Base-by-base conservation (phyloP, 2,888 invertebrate genomes). In the Drosophila dives region DNA sequence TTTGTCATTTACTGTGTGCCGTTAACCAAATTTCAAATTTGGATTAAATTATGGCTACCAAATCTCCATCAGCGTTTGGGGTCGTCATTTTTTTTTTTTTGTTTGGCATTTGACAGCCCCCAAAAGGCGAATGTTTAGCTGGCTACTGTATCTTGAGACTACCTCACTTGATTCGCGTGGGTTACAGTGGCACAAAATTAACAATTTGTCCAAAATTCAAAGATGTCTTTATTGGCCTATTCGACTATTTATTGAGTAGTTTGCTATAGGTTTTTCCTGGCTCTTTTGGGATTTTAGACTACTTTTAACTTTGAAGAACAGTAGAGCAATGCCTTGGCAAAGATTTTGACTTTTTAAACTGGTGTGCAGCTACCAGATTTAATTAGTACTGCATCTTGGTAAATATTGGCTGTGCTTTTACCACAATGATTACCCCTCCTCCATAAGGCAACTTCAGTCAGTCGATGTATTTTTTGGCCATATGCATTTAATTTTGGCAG, bases 21-120 rank as follows among this genome's bases (percentile, higher is more conserved):
- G 42, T 56, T 66, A 34, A 64, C 65, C 62, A 72, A 29, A 29
- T 60, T 83, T 62, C 59, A 74, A 23, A 72, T 83, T 89, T 74
- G 61, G 64, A 50, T 86, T 84, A 65, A 81, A 77, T 75, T 84
- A 67, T 71, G 65, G 59, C 64, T 80, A 55, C 23, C 7, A 23
- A 20, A 15, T 20, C 33, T 36, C 34, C 49, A 23, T 40, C n/a
- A 38, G 40, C 4, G 7, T 56, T 29, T 54, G 32, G 55, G 58
- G 64, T 75, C 61, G 68, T 56, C 72, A 80, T 86, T 73, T 80
- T 76, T 86, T 77, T 81, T 82, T 82, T 26, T 26, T 86, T 73
- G 72, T 76, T 81, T 77, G 69, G 81, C 73, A 54, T 71, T 61
- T 66, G 71, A 67, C 85, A 68, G 81, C 17, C 77, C 54, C 72